Percentiles rank a stretch among this genome's conserved stretches.
Conservation (phyloP, 2,113 vertebrate genomes). For the Rhabdomys dilectus region DNA sequence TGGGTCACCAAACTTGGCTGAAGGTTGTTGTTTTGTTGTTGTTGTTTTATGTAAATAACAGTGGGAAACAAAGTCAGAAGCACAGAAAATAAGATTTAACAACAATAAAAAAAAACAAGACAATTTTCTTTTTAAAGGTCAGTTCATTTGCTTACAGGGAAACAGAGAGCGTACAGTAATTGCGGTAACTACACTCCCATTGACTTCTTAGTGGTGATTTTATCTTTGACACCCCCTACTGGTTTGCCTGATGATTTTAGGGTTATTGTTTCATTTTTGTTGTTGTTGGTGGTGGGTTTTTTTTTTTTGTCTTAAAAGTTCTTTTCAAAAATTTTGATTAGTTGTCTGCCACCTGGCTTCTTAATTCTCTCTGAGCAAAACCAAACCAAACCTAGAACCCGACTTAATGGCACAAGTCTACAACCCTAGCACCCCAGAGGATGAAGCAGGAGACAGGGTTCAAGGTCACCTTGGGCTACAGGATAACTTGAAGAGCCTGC, state of each 20-base stretch:
- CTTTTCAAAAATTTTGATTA: conserved; percentile 61
- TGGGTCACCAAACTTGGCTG: neutral
- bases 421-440: neutral
- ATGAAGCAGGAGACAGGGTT: neutral
- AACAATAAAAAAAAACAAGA: conserved; percentile 23
- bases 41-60: neutral
- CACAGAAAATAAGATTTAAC: conserved; percentile 57
- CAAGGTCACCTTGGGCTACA: neutral
- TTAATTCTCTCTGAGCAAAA: neutral
- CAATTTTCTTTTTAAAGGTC: conserved; percentile 72
- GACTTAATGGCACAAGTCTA: neutral
- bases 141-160: conserved; percentile 39
- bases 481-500: neutral
- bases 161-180: conserved; percentile 61
- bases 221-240: conserved; percentile 74
- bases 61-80: conserved; percentile 54
- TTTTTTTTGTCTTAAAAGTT: conserved; percentile 21
- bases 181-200: conserved; percentile 66
- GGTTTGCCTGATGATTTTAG: conserved; percentile 77
- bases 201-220: conserved; percentile 41
- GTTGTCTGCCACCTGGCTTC: neutral
- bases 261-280: conserved; percentile 11
- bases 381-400: neutral
- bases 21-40: neutral
- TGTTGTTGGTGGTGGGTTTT: too few species aligned